phyloP scores from a whole-genome alignment of 2,888 invertebrate genomes.

The Epiperipatus broadwayi region DNA sequence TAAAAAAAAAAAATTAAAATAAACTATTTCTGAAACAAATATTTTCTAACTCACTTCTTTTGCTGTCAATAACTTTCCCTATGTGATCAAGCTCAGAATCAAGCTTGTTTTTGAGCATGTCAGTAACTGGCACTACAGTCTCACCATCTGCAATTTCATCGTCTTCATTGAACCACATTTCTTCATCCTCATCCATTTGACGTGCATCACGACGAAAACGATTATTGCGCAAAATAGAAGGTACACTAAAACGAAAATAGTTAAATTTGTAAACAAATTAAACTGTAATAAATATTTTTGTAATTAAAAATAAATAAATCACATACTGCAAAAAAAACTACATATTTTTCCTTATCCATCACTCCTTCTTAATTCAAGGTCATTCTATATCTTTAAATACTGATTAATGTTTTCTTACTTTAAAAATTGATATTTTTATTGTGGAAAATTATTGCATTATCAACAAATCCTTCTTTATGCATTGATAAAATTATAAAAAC shows the following conservation, averaged over 20 bases:
- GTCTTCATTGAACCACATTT: constrained; percentile 97
- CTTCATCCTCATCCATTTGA: constrained; percentile 88
- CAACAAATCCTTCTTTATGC: no score
- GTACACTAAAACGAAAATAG: constrained; percentile 37
- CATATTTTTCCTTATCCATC: no score
- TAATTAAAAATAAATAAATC: constrained; percentile 1
- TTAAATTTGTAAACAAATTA: constrained; percentile 5
- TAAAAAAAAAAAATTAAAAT: not conserved
- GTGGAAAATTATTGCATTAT: no score
- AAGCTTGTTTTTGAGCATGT: constrained; percentile 38
- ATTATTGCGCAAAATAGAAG: constrained; percentile 49
- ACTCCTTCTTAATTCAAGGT: no score
- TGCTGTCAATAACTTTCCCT: constrained; percentile 46
- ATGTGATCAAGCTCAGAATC: constrained; percentile 41
- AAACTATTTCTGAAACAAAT: not conserved
- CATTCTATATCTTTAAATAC: no score
- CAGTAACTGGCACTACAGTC: constrained; percentile 27
- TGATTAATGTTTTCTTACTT: no score
- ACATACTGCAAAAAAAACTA: not conserved
- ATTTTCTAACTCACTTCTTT: no score
- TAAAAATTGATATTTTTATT: no score
- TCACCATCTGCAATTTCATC: constrained; percentile 61
- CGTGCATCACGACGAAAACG: constrained; percentile 78
- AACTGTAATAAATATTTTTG: not conserved
- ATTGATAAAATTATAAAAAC: no score